Evolutionary conservation across 2,797 vertebrate species (phyloP).

Genomic region (Acrocephalus scirpaceus): DNA sequence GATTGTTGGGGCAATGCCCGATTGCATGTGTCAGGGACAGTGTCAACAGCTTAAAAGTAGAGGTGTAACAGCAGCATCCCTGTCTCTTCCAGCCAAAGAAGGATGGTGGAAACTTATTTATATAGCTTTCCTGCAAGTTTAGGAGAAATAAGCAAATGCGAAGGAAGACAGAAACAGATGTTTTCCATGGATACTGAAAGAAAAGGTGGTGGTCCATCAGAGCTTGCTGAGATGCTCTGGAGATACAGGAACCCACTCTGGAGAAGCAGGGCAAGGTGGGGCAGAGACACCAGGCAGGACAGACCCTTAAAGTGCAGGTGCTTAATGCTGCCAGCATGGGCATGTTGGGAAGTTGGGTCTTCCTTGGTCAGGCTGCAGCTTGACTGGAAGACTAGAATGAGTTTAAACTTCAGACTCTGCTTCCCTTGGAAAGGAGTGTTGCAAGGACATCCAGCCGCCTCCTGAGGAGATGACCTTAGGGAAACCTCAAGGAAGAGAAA

Average conservation of each 20-base stretch:
- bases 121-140: neutral
- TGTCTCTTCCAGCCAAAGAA: neutral
- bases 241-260: neutral
- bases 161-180: slow-evolving; percentile 33
- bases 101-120: neutral
- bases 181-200: neutral
- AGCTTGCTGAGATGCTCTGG: neutral
- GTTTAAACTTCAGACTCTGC: slow-evolving; percentile 11
- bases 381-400: slow-evolving; percentile 64
- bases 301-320: slow-evolving; percentile 69
- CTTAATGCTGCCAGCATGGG: slow-evolving; percentile 21
- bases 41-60: neutral
- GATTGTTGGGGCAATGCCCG: neutral
- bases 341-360: slow-evolving; percentile 36
- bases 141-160: neutral
- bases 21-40: neutral
- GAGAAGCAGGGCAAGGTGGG: neutral
- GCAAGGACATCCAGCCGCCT: neutral
- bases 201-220: neutral
- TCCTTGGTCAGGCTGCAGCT: slow-evolving; percentile 47
- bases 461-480: neutral
- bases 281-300: slow-evolving; percentile 7
- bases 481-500: neutral
- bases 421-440: slow-evolving; percentile 15
- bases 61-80: neutral